phyloP scores from a whole-genome alignment of 2,797 vertebrate species.

The Valencia hispanica region DNA sequence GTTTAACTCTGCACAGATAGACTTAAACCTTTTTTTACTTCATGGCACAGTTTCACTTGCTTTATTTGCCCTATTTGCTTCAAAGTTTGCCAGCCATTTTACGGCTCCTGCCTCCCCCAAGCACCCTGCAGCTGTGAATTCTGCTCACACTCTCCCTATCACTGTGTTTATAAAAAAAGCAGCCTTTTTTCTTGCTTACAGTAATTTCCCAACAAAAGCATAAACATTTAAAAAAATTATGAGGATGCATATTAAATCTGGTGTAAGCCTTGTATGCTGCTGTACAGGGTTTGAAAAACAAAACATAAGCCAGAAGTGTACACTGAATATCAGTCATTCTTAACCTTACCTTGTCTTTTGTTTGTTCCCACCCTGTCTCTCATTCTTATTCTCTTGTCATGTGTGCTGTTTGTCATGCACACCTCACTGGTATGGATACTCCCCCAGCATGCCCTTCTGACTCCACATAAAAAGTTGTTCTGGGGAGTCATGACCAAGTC shows the following conservation, averaged over 20 bases:
- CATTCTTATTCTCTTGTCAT: slow-evolving; percentile 32
- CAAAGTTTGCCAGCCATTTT: slow-evolving; percentile 54
- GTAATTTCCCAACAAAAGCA: slow-evolving; percentile 86
- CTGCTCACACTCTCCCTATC: slow-evolving; percentile 49
- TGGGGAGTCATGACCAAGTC: slow-evolving; percentile 52
- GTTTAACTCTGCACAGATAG: slow-evolving; percentile 15
- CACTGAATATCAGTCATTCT: slow-evolving; percentile 50
- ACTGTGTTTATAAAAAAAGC: slow-evolving; percentile 45
- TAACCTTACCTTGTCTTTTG: slow-evolving; percentile 52
- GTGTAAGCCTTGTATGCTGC: slow-evolving; percentile 83
- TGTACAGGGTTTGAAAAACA: slow-evolving; percentile 76
- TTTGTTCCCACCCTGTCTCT: slow-evolving; percentile 38
- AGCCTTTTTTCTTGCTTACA: slow-evolving; percentile 61
- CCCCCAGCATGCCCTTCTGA: slow-evolving; percentile 56
- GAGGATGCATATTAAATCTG: slow-evolving; percentile 84
- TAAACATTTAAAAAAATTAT: slow-evolving; percentile 89
- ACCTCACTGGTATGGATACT: slow-evolving; percentile 37
- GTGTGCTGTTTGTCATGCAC: slow-evolving; percentile 59
- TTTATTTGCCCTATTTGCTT: slow-evolving; percentile 43
- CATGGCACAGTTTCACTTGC: slow-evolving; percentile 32
- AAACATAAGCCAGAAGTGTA: slow-evolving; percentile 75
- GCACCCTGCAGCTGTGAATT: slow-evolving; percentile 59
- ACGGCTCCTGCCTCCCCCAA: slow-evolving; percentile 57
- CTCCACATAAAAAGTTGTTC: slow-evolving; percentile 55
- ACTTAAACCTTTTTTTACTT: slow-evolving; percentile 34